phyloP scores from a whole-genome alignment of 2,113 vertebrate species.

The Regulus satrapa region DNA sequence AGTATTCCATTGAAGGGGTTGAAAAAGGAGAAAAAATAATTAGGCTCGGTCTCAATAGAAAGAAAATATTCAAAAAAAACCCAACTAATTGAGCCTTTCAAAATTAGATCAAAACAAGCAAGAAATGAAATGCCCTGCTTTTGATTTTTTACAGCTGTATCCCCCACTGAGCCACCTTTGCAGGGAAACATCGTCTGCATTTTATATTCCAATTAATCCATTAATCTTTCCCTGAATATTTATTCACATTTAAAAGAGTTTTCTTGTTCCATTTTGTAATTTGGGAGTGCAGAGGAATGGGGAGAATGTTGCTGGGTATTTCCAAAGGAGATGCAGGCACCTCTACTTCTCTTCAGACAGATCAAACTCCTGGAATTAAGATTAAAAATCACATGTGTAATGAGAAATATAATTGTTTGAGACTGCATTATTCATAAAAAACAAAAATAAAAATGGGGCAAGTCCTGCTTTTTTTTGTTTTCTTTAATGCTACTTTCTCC shows the following conservation, averaged over 20 bases:
- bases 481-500: not conserved
- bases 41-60: not conserved
- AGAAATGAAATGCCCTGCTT: not conserved
- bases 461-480: not conserved
- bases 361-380: not conserved
- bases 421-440: not conserved
- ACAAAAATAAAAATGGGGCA: no score
- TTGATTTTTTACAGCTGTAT: not conserved
- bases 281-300: not conserved
- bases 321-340: not conserved
- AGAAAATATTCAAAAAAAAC: not conserved
- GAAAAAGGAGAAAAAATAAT: not conserved
- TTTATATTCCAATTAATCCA: not conserved
- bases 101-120: constrained; percentile 10
- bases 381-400: not conserved
- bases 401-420: not conserved
- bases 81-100: not conserved
- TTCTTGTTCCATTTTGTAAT: not conserved
- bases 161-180: not conserved
- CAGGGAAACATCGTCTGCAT: not conserved
- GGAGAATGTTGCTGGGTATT: not conserved
- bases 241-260: not conserved
- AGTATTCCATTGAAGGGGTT: fast-evolving
- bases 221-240: not conserved
- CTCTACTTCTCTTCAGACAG: not conserved